A percentile compares a stretch with the other conserved stretches of the same genome.
Evolutionary conservation across 2,797 vertebrate species (phyloP).

Genomic region (Miichthys miiuy): DNA sequence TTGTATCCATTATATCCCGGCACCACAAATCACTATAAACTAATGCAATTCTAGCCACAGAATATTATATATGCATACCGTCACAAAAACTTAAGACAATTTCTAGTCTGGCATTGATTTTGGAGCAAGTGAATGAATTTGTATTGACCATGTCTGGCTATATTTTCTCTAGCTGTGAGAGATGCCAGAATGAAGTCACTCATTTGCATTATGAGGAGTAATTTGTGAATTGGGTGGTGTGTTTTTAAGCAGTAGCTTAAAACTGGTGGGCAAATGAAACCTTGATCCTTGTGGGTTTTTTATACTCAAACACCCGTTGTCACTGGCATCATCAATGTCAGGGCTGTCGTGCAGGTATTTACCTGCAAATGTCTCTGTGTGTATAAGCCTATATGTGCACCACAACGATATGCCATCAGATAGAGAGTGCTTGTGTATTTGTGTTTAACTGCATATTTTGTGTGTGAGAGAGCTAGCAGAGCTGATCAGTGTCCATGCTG

Average conservation of each 20-base stretch:
- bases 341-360: slow-evolving; percentile 11
- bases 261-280: slow-evolving; percentile 22
- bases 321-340: slow-evolving; percentile 5
- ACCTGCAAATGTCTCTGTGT: slow-evolving; percentile 20
- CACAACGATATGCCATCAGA: not conserved
- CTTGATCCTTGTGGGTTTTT: not conserved
- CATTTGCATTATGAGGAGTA: slow-evolving; percentile 23
- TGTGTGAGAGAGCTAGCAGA: slow-evolving; percentile 44
- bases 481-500: slow-evolving; percentile 80
- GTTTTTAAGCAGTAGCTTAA: slow-evolving; percentile 24
- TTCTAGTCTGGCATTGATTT: slow-evolving; percentile 40
- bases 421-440: slow-evolving; percentile 1
- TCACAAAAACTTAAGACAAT: slow-evolving; percentile 13
- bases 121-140: slow-evolving; percentile 48
- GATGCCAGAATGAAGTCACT: slow-evolving; percentile 23
- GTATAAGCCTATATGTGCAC: slow-evolving; percentile 9
- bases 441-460: slow-evolving; percentile 51
- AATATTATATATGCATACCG: slow-evolving; percentile 17
- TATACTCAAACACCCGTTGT: slow-evolving; percentile 1
- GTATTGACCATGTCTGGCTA: slow-evolving; percentile 22
- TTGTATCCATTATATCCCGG: not conserved
- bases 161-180: slow-evolving; percentile 13
- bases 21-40: slow-evolving; percentile 9
- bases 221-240: slow-evolving; percentile 15
- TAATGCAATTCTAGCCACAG: slow-evolving; percentile 1